Conservation (phyloP, 35 echinoderm and acorn worm species). For the Chiridota heheva region DNA sequence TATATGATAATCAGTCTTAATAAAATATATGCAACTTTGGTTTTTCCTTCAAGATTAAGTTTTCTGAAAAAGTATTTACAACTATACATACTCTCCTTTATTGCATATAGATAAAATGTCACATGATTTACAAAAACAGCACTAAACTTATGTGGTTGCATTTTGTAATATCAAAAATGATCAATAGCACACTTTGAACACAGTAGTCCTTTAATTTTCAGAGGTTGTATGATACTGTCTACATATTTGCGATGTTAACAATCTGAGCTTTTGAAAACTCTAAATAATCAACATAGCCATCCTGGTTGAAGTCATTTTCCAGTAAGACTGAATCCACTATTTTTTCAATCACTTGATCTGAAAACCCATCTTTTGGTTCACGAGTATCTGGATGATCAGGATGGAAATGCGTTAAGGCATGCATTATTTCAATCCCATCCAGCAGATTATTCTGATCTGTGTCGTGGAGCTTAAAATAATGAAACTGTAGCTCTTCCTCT, state of each 20-base stretch:
- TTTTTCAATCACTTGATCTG: slow-evolving; percentile 28
- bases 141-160: too few species aligned
- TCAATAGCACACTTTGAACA: too few species aligned
- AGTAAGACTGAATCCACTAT: slow-evolving; percentile 33
- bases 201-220: too few species aligned
- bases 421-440: slow-evolving; percentile 61
- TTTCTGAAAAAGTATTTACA: too few species aligned
- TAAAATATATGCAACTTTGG: too few species aligned
- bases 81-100: too few species aligned
- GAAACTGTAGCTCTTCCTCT: slow-evolving; percentile 54
- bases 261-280: slow-evolving; percentile 43
- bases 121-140: too few species aligned
- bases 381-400: not conserved
- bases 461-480: slow-evolving; percentile 73
- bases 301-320: slow-evolving; percentile 43
- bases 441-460: slow-evolving; percentile 61
- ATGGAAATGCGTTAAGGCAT: slow-evolving; percentile 47
- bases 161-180: too few species aligned
- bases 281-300: slow-evolving; percentile 64
- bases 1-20: too few species aligned
- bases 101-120: too few species aligned
- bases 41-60: too few species aligned
- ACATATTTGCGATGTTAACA: not conserved
- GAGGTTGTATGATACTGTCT: too few species aligned
- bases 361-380: not conserved